These are phyloP conservation scores for Salminus brasiliensis DNA, from an alignment of 2,113 vertebrate genomes.

Conservation along the genomic window DNA sequence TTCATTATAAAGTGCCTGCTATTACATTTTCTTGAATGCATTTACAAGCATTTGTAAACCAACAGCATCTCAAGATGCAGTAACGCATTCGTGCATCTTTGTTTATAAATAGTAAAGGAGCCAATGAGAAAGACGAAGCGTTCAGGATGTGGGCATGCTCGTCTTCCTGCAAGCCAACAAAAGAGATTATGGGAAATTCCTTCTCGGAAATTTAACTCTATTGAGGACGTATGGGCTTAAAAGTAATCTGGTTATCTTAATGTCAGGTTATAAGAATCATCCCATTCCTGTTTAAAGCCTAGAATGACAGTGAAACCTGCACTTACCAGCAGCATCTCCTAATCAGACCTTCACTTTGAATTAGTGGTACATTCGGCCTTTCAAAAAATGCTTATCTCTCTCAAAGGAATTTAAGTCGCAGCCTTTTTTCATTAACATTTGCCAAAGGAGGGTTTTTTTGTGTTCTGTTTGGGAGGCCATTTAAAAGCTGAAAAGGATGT, in stretches of 20 bases:
- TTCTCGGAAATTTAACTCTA: too few relatives aligned
- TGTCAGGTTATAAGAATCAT: not conserved
- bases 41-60: too few relatives aligned
- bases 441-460: not conserved
- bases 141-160: too few relatives aligned
- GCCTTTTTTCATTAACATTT: not conserved
- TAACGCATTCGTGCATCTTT: too few relatives aligned
- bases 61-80: too few relatives aligned
- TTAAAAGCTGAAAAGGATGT: not conserved
- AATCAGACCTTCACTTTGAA: too few relatives aligned
- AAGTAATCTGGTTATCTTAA: not conserved
- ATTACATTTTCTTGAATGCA: too few relatives aligned
- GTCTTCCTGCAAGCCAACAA: too few relatives aligned
- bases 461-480: not conserved
- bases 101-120: too few relatives aligned
- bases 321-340: not conserved
- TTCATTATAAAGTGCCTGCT: too few relatives aligned
- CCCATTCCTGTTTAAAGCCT: not conserved
- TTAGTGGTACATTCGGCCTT: not conserved
- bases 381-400: not conserved
- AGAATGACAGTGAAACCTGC: not conserved
- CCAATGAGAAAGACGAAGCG: too few relatives aligned
- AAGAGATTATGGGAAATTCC: too few relatives aligned
- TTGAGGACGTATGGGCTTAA: not conserved
- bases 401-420: not conserved